Base-by-base conservation (phyloP, 2,113 vertebrate species). In the Oryzias curvinotus region DNA sequence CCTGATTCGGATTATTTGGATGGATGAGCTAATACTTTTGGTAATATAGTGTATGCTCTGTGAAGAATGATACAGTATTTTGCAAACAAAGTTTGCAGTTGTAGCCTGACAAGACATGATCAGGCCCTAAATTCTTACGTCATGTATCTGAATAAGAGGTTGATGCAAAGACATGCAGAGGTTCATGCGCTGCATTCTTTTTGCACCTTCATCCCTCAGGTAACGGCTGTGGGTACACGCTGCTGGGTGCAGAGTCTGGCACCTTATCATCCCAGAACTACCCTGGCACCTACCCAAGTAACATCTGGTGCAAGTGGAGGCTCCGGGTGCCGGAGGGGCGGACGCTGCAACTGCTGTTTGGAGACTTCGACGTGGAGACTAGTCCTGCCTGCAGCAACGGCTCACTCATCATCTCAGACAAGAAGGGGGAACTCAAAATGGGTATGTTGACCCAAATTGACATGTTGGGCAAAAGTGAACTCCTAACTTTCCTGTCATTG, bases 221-320 rank as follows among this genome's bases (percentile, higher is more conserved):
- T 62, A 85, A 92, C 0, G 94, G 94, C 68, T 96, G 95, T 16
- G 95, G 95, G 54, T 91, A 94, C 66, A 91, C 94, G 0, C 57
- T 92, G 48, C 79, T 94, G 74, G 88, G 91, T 17, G 45, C 88
- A 3, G 87, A 87, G 68, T 94, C 94, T 0, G 95, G 95, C 46
- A 95, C 94, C 0, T 59, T 96, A 70, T 85, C 93, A 67, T 94
- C 94, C 21, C 89, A 81, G 75, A 93, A 93, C 89, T 96, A 94
- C 65, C 95, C 95, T 0, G 91, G 93, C 67, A 95, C 94, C 0
- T 96, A 95, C 63, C 94, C 94, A 52, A 93, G 93, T 57, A 87
- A 93, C 88, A 85, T 90, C 1, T 66, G 68, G 61, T 95, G 94
- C 26, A 80, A 62, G 57, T 96, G 94, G 95, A 79, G 0, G 75